A percentile compares a stretch with the other conserved stretches of the same genome.
These are phyloP conservation scores for Lissocephala sabroskyi DNA, from an alignment of 2,888 invertebrate species.

Conservation along the genomic window DNA sequence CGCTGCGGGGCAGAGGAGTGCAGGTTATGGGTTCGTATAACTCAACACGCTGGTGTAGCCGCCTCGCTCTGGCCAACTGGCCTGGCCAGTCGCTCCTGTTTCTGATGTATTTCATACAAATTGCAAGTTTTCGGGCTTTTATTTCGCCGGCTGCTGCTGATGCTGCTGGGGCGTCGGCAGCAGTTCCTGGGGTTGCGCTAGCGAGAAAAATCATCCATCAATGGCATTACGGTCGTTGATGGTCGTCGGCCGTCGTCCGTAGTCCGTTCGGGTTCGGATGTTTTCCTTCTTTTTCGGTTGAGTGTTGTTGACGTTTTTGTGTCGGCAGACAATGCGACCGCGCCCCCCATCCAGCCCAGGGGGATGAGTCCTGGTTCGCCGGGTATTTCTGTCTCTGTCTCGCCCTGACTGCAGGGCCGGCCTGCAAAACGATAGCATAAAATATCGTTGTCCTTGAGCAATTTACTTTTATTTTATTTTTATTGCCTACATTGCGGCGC, in stretches of 20 bases:
- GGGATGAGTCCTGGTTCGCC: no score
- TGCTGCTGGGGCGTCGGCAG: no score
- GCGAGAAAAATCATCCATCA: slow-evolving; percentile 63
- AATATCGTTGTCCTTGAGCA: slow-evolving; percentile 67
- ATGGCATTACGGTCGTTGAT: slow-evolving; percentile 65
- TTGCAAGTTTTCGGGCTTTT: slow-evolving; percentile 62
- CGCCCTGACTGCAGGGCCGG: no score
- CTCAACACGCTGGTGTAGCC: slow-evolving; percentile 38
- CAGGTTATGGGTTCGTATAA: slow-evolving; percentile 63
- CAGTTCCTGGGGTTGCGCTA: no score
- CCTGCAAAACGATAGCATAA: slow-evolving; percentile 60
- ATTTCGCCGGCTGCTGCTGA: no score
- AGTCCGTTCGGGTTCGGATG: slow-evolving; percentile 23
- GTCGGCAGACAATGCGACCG: slow-evolving; percentile 35
- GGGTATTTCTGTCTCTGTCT: slow-evolving; percentile 5
- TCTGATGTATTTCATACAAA: slow-evolving; percentile 63
- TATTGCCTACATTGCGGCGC: slow-evolving; percentile 53
- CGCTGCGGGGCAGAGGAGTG: slow-evolving; percentile 32
- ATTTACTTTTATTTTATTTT: slow-evolving; percentile 66
- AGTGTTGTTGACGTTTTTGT: slow-evolving; percentile 68
- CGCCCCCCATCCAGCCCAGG: slow-evolving; percentile 1
- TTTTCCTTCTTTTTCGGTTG: slow-evolving; percentile 28
- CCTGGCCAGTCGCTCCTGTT: slow-evolving; percentile 28
- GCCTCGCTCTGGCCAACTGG: background rate
- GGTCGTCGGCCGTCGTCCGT: slow-evolving; percentile 16